A percentile compares a stretch with the other conserved stretches of the same genome.
Evolutionary conservation across 1,140 invertebrate species (phyloP).

Genomic region (Pseudoatta argentina): DNA sequence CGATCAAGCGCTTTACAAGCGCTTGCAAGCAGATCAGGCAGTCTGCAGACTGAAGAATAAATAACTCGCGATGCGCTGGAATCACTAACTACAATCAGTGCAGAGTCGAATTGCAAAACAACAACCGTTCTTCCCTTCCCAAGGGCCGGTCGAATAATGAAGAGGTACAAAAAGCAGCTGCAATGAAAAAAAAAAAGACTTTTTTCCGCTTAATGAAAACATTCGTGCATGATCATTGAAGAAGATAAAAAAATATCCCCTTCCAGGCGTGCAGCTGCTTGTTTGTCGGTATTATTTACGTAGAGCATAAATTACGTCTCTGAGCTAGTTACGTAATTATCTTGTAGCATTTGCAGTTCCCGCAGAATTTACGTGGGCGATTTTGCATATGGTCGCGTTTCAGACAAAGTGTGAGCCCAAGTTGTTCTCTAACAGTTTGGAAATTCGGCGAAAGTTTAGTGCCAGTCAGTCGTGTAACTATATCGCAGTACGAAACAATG

Average conservation of each 20-base stretch:
- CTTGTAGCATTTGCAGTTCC: conserved; percentile 29
- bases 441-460: conserved; percentile 55
- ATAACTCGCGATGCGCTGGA: conserved; percentile 19
- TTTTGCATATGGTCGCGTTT: conserved; percentile 59
- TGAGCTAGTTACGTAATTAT: conserved; percentile 54
- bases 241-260: neutral
- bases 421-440: conserved; percentile 54
- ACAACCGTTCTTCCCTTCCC: neutral
- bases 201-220: conserved; percentile 9
- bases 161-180: neutral
- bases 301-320: conserved; percentile 11
- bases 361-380: conserved; percentile 49
- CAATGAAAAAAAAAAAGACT: neutral
- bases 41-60: conserved; percentile 21
- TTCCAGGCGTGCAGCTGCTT: neutral
- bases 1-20: conserved; percentile 29
- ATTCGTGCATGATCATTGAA: neutral
- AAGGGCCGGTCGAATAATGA: neutral
- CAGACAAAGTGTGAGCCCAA: conserved; percentile 38
- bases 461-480: conserved; percentile 39
- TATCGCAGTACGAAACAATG: conserved; percentile 34
- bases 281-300: conserved; percentile 39
- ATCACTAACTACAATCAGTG: conserved; percentile 26
- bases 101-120: neutral
- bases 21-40: conserved; percentile 13